Evolutionary conservation across 2,797 vertebrate species (phyloP), one percentile per base, ranked within the genome.

Genomic region (Zalophus californianus): DNA sequence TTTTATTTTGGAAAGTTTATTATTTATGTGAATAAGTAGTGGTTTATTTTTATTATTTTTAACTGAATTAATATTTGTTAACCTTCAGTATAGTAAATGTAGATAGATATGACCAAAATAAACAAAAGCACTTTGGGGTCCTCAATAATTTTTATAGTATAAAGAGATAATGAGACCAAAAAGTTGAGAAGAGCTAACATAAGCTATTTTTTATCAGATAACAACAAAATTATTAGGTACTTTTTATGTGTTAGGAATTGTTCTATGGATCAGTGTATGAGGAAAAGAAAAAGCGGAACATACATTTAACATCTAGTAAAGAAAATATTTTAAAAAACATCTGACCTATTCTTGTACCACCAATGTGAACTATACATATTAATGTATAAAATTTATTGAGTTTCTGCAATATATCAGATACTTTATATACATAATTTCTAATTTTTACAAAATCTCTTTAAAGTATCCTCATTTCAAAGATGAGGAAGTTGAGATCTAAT

Each of bases 31-130:
- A 70, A 56, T 2, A 90, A 70, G 14, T 41, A 48, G 15, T 91
- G 41, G 1, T 58, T 80, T 68, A 90, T 84, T 88, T 82, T 78
- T 90, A 60, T 85, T 75, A 66, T 83, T 88, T 87, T 91, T 84
- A 87, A 56, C 60, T 83, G 8, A 91, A 48, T 77, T 66, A 77
- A 83, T 86, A 60, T 91, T 90, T 87, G 66, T 83, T 44, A 72
- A 78, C 41, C 32, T 77, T 10, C 18, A 94, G 11, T 62, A 54
- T 0, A 56, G 16, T 54, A 70, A 78, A 62, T 77, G 54, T 78
- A 38, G 20, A 84, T 60, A 84, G 35, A 54, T n/a, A 38, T 48
- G 14, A 62, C 44, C 52, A 84, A 78, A 84, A 91, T 78, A 72
- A 62, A 75, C 52, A 86, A 52, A 82, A 50, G 23, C 7, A 64